These are phyloP conservation scores for Leptinotarsa juncta DNA, from an alignment of 2,888 invertebrate genomes.

Conservation along the genomic window DNA sequence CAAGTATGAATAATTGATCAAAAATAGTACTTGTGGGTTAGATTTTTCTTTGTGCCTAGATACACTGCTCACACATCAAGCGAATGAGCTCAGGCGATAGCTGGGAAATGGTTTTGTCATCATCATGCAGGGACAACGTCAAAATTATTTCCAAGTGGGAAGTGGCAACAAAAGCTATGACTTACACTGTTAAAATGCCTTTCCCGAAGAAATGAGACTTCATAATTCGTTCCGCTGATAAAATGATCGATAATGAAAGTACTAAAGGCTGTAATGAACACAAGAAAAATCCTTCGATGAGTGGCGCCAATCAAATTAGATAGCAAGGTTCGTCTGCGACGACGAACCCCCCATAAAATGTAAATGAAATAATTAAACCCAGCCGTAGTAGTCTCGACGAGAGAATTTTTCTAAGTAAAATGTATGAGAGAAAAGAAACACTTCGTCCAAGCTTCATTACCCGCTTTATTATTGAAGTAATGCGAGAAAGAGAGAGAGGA, in stretches of 20 bases:
- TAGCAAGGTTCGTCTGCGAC: conserved; percentile 5
- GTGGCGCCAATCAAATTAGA: conserved; percentile 6
- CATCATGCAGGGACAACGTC: too few relatives aligned
- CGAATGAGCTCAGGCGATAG: too few relatives aligned
- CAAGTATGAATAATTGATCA: too few relatives aligned
- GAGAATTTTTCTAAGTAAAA: conserved; percentile 9
- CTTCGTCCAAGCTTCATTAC: conserved; percentile 33
- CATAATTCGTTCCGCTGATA: background rate
- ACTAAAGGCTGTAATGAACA: background rate
- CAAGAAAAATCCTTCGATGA: background rate
- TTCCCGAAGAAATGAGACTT: background rate
- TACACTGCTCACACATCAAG: too few relatives aligned
- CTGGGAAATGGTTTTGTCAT: too few relatives aligned
- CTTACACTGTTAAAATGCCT: too few relatives aligned
- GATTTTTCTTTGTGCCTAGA: too few relatives aligned
- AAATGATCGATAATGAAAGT: background rate
- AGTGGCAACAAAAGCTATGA: too few relatives aligned
- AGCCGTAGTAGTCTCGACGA: background rate
- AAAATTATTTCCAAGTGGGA: too few relatives aligned
- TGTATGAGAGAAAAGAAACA: conserved; percentile 24
- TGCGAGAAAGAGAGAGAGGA: conserved; percentile 20
- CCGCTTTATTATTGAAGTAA: conserved; percentile 30
- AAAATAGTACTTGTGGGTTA: too few relatives aligned
- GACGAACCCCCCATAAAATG: conserved; percentile 4
- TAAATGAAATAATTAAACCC: conserved; percentile 7